Evolutionary conservation across 1,140 invertebrate species (phyloP).

Genomic region (Battus philenor): DNA sequence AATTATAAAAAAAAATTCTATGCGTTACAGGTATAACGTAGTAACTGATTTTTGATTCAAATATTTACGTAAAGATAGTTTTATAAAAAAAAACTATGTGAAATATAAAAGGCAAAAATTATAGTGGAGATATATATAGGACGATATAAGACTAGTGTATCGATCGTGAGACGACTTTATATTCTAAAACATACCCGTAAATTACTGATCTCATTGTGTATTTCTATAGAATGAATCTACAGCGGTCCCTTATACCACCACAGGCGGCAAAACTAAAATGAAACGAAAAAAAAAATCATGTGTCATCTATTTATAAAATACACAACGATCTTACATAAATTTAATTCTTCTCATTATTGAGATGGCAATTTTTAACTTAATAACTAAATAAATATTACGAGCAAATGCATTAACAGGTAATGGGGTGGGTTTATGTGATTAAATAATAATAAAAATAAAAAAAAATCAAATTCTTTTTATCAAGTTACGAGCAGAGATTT

Average conservation of each 20-base stretch:
- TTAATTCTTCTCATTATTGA: conserved; percentile 21
- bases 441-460: conserved; percentile 22
- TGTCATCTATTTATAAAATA: conserved; percentile 29
- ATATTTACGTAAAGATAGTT: no score
- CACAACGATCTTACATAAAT: conserved; percentile 23
- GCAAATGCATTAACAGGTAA: conserved; percentile 29
- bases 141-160: neutral
- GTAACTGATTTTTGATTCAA: no score
- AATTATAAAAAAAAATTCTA: no score
- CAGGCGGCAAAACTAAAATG: conserved; percentile 65
- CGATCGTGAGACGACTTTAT: conserved; percentile 7
- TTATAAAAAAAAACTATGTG: no score
- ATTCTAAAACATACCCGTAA: conserved; percentile 48
- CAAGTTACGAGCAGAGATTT: conserved; percentile 57
- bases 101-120: no score
- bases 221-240: conserved; percentile 29
- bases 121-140: no score
- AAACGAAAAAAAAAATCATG: conserved; percentile 26
- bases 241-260: conserved; percentile 54
- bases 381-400: conserved; percentile 31
- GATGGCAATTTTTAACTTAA: conserved; percentile 28
- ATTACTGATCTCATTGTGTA: conserved; percentile 36
- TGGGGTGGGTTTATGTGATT: conserved; percentile 62
- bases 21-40: no score
- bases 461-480: conserved; percentile 20